A percentile compares a stretch with the other conserved stretches of the same genome.
phyloP scores from a whole-genome alignment of 2,113 vertebrate genomes.

The Coptodon rendalli region DNA sequence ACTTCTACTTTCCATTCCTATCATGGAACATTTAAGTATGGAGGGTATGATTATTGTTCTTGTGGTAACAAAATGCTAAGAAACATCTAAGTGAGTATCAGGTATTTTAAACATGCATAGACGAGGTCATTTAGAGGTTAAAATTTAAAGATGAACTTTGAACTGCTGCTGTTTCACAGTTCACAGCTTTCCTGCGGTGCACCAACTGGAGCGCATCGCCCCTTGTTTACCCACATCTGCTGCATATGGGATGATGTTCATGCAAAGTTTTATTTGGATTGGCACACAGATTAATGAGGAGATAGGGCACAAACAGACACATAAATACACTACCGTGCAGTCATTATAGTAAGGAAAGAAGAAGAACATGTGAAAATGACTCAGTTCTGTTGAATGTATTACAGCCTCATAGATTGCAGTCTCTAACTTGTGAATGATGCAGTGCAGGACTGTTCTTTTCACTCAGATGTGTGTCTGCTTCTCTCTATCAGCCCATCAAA shows the following conservation, averaged over 20 bases:
- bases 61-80: background rate
- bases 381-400: background rate
- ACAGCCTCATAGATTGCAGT: background rate
- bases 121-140: background rate
- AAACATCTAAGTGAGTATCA: background rate
- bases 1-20: background rate
- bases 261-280: background rate
- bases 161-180: background rate
- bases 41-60: background rate
- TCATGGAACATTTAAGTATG: no score
- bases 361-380: background rate
- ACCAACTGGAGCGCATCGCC: background rate
- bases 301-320: background rate
- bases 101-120: background rate
- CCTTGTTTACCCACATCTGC: background rate
- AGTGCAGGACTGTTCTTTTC: background rate
- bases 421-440: background rate
- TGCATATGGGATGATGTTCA: background rate
- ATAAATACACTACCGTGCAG: background rate
- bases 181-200: background rate
- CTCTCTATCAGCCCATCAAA: background rate
- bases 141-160: background rate
- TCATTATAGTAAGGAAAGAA: background rate
- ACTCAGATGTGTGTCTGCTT: background rate
- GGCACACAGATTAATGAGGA: background rate